phyloP scores from a whole-genome alignment of 2,797 vertebrate genomes.

The Astyanax mexicanus region DNA sequence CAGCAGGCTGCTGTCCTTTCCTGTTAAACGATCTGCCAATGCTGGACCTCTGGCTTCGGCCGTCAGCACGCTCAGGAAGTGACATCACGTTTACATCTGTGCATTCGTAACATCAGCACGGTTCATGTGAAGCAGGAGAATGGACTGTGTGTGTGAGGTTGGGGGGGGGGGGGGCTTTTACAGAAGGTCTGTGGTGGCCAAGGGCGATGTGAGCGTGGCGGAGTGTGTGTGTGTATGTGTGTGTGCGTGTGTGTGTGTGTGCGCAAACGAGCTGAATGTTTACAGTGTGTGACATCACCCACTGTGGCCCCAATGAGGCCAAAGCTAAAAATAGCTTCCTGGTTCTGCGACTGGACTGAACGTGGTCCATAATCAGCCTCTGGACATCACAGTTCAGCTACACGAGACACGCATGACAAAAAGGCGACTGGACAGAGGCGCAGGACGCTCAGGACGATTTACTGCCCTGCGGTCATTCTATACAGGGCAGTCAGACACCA shows the following conservation, averaged over 20 bases:
- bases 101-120: not conserved
- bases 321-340: constrained; percentile 33
- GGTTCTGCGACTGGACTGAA: constrained; percentile 5
- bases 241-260: not conserved
- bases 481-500: not conserved
- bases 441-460: not conserved
- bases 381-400: not conserved
- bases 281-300: constrained; percentile 45
- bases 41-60: not conserved
- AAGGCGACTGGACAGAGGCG: not conserved
- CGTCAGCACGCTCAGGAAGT: not conserved
- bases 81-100: constrained; percentile 9
- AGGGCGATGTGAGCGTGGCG: not conserved
- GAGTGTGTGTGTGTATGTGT: too few species aligned
- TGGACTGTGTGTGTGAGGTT: not conserved
- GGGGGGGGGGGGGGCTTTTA: not conserved
- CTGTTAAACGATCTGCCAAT: not conserved
- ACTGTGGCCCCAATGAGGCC: constrained; percentile 47
- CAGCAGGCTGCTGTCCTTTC: constrained; percentile 1
- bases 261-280: constrained; percentile 14
- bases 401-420: not conserved
- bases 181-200: not conserved
- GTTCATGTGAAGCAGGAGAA: not conserved
- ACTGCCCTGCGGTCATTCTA: not conserved
- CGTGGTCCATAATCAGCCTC: not conserved